Evolutionary conservation across 2,888 invertebrate genomes (phyloP).

Genomic region (Automeris io): DNA sequence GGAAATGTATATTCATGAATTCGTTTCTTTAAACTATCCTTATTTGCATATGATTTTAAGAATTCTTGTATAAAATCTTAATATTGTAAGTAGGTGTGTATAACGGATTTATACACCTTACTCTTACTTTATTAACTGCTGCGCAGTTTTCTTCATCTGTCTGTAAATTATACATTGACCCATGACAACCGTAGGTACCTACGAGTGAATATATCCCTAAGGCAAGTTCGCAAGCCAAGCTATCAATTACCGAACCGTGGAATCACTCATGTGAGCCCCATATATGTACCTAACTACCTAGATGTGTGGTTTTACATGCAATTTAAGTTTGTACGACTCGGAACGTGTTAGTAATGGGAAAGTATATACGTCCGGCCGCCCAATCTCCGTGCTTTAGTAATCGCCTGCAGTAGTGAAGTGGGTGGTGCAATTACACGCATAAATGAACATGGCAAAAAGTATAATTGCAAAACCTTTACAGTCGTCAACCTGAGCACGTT

Average conservation of each 20-base stretch:
- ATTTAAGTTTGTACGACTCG: conserved; percentile 19
- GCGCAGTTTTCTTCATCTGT: no score
- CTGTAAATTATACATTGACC: no score
- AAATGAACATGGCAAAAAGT: conserved; percentile 47
- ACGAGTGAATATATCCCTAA: no score
- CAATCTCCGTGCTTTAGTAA: conserved; percentile 25
- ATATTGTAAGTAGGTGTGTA: no score
- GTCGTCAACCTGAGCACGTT: conserved; percentile 65
- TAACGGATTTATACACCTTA: no score
- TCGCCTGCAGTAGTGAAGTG: conserved; percentile 33
- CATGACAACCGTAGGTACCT: no score
- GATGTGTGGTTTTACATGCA: conserved; percentile 4
- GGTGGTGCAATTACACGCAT: conserved; percentile 63
- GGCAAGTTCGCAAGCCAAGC: not conserved
- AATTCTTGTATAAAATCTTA: no score
- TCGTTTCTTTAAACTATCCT: no score
- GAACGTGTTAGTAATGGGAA: conserved; percentile 17
- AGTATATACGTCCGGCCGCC: conserved; percentile 21
- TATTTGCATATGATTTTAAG: no score
- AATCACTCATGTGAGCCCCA: not conserved
- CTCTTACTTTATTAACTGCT: no score
- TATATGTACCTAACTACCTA: no score
- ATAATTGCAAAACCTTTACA: conserved; percentile 45
- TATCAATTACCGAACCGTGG: not conserved
- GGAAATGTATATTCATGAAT: no score